A percentile compares a stretch with the other conserved stretches of the same genome.
Conservation (phyloP, 2,888 invertebrate genomes). For the Drosophila demipolita region DNA sequence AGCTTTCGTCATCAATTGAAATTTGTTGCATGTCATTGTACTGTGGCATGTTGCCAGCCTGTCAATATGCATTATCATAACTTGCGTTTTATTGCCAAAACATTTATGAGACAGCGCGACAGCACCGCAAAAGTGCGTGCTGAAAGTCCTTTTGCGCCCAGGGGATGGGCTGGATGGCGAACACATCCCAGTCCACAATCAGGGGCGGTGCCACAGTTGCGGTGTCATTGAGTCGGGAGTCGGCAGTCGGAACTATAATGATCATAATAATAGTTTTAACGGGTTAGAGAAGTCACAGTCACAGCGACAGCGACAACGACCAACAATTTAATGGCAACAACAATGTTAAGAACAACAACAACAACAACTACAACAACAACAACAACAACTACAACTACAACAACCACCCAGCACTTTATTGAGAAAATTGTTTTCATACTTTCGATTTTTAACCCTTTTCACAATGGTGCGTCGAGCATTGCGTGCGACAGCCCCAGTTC, state of each 20-base stretch:
- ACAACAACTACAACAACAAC: constrained; percentile 21
- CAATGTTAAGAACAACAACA: constrained; percentile 36
- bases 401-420: constrained; percentile 39
- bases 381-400: constrained; percentile 3
- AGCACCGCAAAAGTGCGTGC: constrained; percentile 69
- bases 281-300: constrained; percentile 78
- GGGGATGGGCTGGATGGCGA: constrained; percentile 1
- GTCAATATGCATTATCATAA: constrained; percentile 75
- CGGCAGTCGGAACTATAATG: constrained; percentile 53
- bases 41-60: constrained; percentile 55
- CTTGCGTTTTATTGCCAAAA: constrained; percentile 76
- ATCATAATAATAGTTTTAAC: constrained; percentile 77
- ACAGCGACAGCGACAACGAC: constrained; percentile 67
- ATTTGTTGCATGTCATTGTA: constrained; percentile 63
- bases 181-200: not conserved
- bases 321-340: constrained; percentile 59
- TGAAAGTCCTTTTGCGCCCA: constrained; percentile 45
- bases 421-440: constrained; percentile 69
- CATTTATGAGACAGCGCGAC: constrained; percentile 66
- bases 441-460: constrained; percentile 64
- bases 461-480: constrained; percentile 58
- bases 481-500: constrained; percentile 41
- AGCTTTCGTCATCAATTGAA: constrained; percentile 68
- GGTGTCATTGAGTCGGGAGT: constrained; percentile 24
- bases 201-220: constrained; percentile 33